Conservation (phyloP, 2,888 invertebrate species). For the Ptilodon capucinus region DNA sequence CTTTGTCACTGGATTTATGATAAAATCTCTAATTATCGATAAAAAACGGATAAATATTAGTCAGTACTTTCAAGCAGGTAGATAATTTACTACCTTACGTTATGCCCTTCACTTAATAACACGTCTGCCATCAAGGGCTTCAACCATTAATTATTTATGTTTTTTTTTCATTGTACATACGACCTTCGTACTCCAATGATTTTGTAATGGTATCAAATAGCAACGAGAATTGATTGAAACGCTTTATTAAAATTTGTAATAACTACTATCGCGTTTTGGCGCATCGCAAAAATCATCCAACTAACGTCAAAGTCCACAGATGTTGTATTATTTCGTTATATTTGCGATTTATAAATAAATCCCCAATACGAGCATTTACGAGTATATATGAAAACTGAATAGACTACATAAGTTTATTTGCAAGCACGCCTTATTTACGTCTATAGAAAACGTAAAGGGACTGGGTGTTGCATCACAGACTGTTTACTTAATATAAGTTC, state of each 20-base stretch:
- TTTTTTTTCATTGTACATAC: neutral
- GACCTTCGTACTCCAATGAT: neutral
- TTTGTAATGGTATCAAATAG: neutral
- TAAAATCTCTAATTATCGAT: neutral
- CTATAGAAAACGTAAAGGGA: no score
- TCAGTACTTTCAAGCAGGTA: slow-evolving; percentile 1
- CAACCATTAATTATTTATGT: neutral
- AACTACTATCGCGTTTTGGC: no score
- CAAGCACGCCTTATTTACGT: no score
- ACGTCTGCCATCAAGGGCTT: slow-evolving; percentile 5
- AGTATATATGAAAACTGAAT: no score
- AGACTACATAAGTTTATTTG: no score
- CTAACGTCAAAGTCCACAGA: no score
- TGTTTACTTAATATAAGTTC: no score
- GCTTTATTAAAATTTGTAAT: neutral
- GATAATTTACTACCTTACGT: slow-evolving; percentile 4
- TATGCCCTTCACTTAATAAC: slow-evolving; percentile 17
- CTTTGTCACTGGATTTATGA: no score
- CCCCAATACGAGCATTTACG: no score
- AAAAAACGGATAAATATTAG: slow-evolving; percentile 9
- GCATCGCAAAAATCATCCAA: neutral
- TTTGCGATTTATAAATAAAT: neutral
- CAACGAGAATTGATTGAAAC: neutral
- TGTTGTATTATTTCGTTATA: neutral
- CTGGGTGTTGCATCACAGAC: no score